Conservation (phyloP, 2,888 invertebrate species). For the Caenorhabditis parvicauda region DNA sequence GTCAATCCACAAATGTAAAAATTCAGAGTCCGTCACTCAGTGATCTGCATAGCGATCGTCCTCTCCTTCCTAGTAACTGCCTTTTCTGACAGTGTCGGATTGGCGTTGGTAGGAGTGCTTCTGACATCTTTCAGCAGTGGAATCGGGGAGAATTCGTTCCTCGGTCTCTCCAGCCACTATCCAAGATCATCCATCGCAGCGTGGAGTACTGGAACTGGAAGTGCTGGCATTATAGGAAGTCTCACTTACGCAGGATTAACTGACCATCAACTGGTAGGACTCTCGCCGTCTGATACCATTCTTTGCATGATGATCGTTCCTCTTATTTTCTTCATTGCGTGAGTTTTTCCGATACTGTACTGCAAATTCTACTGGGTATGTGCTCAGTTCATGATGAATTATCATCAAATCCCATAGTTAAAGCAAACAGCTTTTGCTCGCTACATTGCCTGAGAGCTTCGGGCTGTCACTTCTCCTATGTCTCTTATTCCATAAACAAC, state of each 20-base stretch:
- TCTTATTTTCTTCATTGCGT: constrained; percentile 10
- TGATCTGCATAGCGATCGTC: constrained; percentile 8
- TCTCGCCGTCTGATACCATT: constrained; percentile 12
- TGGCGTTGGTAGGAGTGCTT: constrained; percentile 13
- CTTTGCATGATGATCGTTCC: constrained; percentile 8
- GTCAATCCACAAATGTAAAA: too few species aligned
- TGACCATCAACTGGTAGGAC: constrained; percentile 6
- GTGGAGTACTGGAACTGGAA: constrained; percentile 17
- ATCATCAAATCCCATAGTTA: too few species aligned
- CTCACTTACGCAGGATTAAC: constrained; percentile 14
- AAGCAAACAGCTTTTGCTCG: too few species aligned
- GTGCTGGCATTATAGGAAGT: constrained; percentile 10
- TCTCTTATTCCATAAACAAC: too few species aligned
- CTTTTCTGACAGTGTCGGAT: constrained; percentile 6
- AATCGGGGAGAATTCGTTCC: constrained; percentile 15
- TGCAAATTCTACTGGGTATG: too few species aligned
- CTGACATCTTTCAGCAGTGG: constrained; percentile 10
- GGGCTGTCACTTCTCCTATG: too few species aligned
- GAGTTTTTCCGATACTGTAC: too few species aligned
- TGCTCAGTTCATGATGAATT: too few species aligned
- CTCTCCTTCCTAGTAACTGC: constrained; percentile 10
- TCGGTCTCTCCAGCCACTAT: constrained; percentile 16
- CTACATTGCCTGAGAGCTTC: too few species aligned
- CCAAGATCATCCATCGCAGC: constrained; percentile 4
- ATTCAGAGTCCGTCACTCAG: constrained; percentile 13